A percentile compares a stretch with the other conserved stretches of the same genome.
Conservation (phyloP, 1,140 invertebrate species). For the Aphelinus certus region DNA sequence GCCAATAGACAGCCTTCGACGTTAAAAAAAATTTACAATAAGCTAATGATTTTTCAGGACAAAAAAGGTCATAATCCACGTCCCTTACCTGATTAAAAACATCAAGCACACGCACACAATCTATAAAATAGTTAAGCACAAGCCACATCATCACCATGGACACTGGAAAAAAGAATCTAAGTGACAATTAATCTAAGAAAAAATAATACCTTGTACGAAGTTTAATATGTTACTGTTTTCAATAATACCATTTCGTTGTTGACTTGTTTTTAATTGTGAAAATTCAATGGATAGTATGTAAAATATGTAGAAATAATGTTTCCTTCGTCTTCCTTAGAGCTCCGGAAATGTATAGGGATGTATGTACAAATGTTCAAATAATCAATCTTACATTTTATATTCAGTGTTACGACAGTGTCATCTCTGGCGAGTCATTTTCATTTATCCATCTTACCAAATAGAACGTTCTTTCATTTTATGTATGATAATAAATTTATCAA, state of each 20-base stretch:
- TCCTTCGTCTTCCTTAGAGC: neutral
- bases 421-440: no score
- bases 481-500: no score
- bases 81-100: slow-evolving; percentile 71
- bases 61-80: slow-evolving; percentile 71
- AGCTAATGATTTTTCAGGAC: slow-evolving; percentile 47
- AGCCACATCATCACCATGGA: slow-evolving; percentile 57
- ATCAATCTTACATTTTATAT: neutral
- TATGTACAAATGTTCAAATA: slow-evolving; percentile 17
- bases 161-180: slow-evolving; percentile 45
- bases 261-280: neutral
- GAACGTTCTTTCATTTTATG: no score
- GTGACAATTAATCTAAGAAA: slow-evolving; percentile 16
- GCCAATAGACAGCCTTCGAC: no score
- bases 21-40: no score
- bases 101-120: slow-evolving; percentile 74
- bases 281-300: slow-evolving; percentile 7
- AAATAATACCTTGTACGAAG: no score
- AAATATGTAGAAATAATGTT: neutral
- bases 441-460: no score
- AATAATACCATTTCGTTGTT: no score
- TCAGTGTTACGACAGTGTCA: no score
- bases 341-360: neutral
- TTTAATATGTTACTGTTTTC: no score
- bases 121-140: slow-evolving; percentile 68